Evolutionary conservation across 2,888 invertebrate species (phyloP).

Genomic region (Gymnocheta viridis): DNA sequence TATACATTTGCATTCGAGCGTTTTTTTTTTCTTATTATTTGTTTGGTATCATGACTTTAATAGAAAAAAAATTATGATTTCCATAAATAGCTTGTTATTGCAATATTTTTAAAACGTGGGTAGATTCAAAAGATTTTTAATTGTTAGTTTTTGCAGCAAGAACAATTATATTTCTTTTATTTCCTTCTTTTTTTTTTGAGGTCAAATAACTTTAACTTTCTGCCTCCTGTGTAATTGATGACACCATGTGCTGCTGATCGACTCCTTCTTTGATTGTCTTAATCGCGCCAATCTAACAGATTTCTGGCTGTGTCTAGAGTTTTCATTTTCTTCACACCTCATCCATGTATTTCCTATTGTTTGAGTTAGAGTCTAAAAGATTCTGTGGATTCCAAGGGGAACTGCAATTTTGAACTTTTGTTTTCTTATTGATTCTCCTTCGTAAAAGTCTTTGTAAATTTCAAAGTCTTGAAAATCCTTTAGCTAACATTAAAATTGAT

Average conservation of each 20-base stretch:
- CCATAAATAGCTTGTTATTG: constrained; percentile 46
- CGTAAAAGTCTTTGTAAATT: neutral
- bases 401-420: neutral
- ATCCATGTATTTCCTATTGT: no score
- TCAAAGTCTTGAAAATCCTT: constrained; percentile 18
- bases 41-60: constrained; percentile 3
- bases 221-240: no score
- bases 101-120: neutral
- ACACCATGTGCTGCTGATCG: no score
- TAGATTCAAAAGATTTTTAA: neutral
- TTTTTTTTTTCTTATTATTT: constrained; percentile 19
- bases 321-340: no score
- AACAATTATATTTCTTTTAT: no score
- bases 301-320: no score
- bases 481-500: constrained; percentile 49
- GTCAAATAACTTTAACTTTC: no score
- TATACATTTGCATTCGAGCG: constrained; percentile 10
- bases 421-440: neutral
- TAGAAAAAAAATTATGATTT: constrained; percentile 48
- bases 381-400: no score
- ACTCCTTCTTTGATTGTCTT: no score
- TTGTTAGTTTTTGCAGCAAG: neutral
- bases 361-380: no score
- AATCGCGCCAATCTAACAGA: no score
- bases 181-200: no score